Base-by-base conservation (phyloP, 2,888 invertebrate species). In the Euplexia lucipara region DNA sequence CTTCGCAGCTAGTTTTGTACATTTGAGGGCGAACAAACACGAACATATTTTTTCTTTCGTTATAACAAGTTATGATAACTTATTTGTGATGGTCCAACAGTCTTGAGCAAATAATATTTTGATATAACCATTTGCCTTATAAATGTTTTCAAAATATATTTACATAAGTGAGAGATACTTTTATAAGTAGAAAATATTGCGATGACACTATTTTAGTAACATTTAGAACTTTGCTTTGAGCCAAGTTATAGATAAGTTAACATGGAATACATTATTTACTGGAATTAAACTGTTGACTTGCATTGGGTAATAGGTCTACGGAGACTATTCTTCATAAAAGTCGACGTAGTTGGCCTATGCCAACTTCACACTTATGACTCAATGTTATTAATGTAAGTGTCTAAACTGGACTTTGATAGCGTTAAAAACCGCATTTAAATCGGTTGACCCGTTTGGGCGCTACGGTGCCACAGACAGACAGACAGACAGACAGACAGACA, bases 41-140 rank as follows among this genome's bases (percentile, higher is more conserved):
- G 83, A 83, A 72, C 85, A 87, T 90, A 90, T 90, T 89, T 90
- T 90, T 90, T 88, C 85, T 85, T 80, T 77, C 80, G 80, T 77
- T 82, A 85, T 91, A 88, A 88, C 88, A 90, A 89, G 87, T 88
- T 90, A 91, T 88, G 86, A 91, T 90, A 91, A 88, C 87, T 88
- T 91, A 90, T 90, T 92, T 90, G 89, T 83, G 81, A 88, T 84
- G 87, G 84, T 86, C 86, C 86, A 87, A 84, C 83, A 88, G 88
- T 86, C 89, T 86, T 85, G 84, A 70, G 85, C 79, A 88, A 90
- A 90, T 88, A 90, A 86, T 83, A 88, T 83, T 81, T 83, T 86
- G 85, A 87, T 89, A 89, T 81, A 79, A 77, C 83, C 82, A 86
- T 88, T 88, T 86, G 77, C 78, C 72, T 83, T 79, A 76, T 85